Base-by-base conservation (phyloP, 1,140 invertebrate genomes). In the Episyrphus balteatus region DNA sequence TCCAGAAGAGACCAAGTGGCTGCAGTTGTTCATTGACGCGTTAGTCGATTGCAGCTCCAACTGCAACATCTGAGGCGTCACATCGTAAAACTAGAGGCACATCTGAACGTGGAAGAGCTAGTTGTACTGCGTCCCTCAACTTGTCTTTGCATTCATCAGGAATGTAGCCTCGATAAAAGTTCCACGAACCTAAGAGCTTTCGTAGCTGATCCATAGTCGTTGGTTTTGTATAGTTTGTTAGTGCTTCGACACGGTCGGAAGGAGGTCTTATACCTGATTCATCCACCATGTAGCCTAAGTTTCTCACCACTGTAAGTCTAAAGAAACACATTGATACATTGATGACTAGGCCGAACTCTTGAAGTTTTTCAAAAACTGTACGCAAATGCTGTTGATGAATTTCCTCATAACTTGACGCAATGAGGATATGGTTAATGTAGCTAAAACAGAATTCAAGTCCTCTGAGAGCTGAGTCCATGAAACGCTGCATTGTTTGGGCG, bases 391-490 rank as follows among this genome's bases (percentile, higher is more conserved):
- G 7, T 0, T 44, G 8, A 47, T 71, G 64, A 43, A 66, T 52
- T 33, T 59, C 50, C 19, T 50, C 45, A 37, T 46, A 47, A 33
- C 42, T 49, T 1, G 61, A 70, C 37, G 21, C 71, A 8, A 78
- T 55, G 3, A 78, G 56, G 30, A 81, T 67, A 52, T 79, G 76
- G 51, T 79, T 76, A 21, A 51, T 32, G 36, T 51, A 61, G 3
- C 40, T 41, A 44, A 59, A 68, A 13, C 56, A 52, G 11, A 70
- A 52, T 8, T 57, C 68, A 59, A 49, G 49, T 13, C 55, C 70
- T 41, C 56, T 10, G 3, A 74, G 53, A 1, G 74, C 57, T 10
- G 59, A 34, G 51, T 73, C 61, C 50, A 76, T 75, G 17, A 71
- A 62, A 9, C 74, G 46, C 55, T 76, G 70, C 49, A 76, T 78